Evolutionary conservation across 92 coral and sea anemone genomes (phyloP).

Genomic region (Chrysogorgia sp.): DNA sequence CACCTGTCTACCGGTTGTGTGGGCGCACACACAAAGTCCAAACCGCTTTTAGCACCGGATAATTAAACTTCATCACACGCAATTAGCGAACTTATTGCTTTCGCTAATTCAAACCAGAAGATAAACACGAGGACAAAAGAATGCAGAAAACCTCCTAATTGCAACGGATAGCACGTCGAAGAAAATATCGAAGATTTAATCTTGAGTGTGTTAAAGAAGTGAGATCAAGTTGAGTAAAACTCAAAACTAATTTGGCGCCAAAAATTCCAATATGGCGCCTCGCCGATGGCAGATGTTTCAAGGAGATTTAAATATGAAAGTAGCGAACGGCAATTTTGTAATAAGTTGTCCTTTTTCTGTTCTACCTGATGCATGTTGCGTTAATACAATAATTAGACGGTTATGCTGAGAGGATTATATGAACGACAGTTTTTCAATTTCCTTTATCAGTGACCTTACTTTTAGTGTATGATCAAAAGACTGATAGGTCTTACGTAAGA

Average conservation of each 20-base stretch:
- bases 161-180: slow-evolving; percentile 10
- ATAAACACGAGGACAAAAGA: slow-evolving; percentile 20
- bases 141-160: slow-evolving; percentile 7
- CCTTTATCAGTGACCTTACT: no score
- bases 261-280: slow-evolving; percentile 18
- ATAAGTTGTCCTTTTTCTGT: no score
- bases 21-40: slow-evolving; percentile 36
- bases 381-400: no score
- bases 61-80: slow-evolving; percentile 41
- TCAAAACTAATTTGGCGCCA: slow-evolving; percentile 17
- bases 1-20: slow-evolving; percentile 46
- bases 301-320: no score
- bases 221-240: slow-evolving; percentile 16
- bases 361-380: no score
- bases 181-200: not conserved
- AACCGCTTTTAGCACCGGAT: slow-evolving; percentile 20
- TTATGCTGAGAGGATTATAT: no score
- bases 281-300: not conserved
- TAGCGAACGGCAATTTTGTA: no score
- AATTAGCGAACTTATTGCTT: slow-evolving; percentile 41
- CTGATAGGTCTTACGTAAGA: no score
- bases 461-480: no score
- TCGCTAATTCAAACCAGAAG: slow-evolving; percentile 14
- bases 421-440: no score
- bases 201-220: not conserved